A percentile compares a stretch with the other conserved stretches of the same genome.
Conservation (phyloP, 2,113 vertebrate genomes). For the Proteles cristata region DNA sequence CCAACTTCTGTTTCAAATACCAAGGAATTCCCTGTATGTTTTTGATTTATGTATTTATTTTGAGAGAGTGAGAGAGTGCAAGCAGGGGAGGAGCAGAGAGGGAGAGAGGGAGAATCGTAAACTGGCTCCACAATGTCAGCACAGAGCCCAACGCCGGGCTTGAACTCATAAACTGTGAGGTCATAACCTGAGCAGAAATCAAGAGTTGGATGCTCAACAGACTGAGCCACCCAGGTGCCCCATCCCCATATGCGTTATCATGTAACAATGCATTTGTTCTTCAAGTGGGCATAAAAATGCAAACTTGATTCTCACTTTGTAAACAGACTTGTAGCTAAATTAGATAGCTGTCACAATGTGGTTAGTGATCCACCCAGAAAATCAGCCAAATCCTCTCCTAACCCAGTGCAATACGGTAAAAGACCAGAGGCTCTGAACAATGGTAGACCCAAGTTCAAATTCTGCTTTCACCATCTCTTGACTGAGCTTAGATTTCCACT, state of each 20-base stretch:
- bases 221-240: too few relatives aligned
- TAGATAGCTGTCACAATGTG: not conserved
- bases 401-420: not conserved
- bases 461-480: not conserved
- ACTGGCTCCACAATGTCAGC: too few relatives aligned
- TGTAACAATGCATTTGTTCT: conserved; percentile 37
- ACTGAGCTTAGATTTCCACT: not conserved
- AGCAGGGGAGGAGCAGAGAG: too few relatives aligned
- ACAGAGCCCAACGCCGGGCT: too few relatives aligned
- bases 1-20: not conserved
- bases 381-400: not conserved
- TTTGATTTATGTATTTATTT: not conserved
- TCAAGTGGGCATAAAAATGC: conserved; percentile 11
- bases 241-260: not conserved
- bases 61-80: too few relatives aligned
- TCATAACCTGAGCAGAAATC: too few relatives aligned
- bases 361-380: not conserved
- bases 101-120: too few relatives aligned
- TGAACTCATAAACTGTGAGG: too few relatives aligned
- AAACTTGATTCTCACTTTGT: conserved; percentile 10
- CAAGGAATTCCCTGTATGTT: not conserved
- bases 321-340: not conserved
- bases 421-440: not conserved
- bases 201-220: too few relatives aligned
- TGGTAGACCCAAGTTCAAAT: not conserved